Conservation (phyloP, 2,888 invertebrate species). For the Epinotia ramella region DNA sequence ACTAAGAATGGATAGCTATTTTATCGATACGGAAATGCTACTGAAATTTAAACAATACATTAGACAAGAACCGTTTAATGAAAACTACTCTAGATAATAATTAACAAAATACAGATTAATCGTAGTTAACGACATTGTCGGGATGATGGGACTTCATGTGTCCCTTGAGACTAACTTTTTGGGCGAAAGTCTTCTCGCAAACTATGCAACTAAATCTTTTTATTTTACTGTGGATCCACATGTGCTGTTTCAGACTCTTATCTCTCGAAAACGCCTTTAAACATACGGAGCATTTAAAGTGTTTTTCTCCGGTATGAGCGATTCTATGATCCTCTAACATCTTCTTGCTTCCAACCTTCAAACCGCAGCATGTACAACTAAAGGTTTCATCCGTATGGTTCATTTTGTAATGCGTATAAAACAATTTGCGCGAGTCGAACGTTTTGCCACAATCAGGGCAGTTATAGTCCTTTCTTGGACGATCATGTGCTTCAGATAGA, state of each 20-base stretch:
- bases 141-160: slow-evolving; percentile 60
- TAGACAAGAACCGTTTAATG: slow-evolving; percentile 33
- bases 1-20: slow-evolving; percentile 49
- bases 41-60: slow-evolving; percentile 48
- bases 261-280: slow-evolving; percentile 79
- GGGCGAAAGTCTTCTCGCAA: slow-evolving; percentile 73
- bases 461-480: slow-evolving; percentile 58
- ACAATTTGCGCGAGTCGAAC: slow-evolving; percentile 63
- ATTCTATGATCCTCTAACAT: slow-evolving; percentile 72
- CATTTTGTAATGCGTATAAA: slow-evolving; percentile 69
- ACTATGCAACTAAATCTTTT: slow-evolving; percentile 69
- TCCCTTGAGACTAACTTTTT: slow-evolving; percentile 71
- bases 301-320: slow-evolving; percentile 80
- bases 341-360: slow-evolving; percentile 63
- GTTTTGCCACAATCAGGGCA: slow-evolving; percentile 69
- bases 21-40: slow-evolving; percentile 45
- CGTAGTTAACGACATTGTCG: slow-evolving; percentile 27
- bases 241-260: slow-evolving; percentile 73
- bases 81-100: slow-evolving; percentile 4
- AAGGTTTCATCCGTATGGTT: slow-evolving; percentile 67
- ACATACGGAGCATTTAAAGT: slow-evolving; percentile 75
- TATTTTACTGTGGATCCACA: slow-evolving; percentile 74
- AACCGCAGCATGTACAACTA: slow-evolving; percentile 67
- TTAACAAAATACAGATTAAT: slow-evolving; percentile 6
- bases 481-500: slow-evolving; percentile 61